Evolutionary conservation across 2,888 invertebrate species (phyloP).

Genomic region (Tachina lurida): DNA sequence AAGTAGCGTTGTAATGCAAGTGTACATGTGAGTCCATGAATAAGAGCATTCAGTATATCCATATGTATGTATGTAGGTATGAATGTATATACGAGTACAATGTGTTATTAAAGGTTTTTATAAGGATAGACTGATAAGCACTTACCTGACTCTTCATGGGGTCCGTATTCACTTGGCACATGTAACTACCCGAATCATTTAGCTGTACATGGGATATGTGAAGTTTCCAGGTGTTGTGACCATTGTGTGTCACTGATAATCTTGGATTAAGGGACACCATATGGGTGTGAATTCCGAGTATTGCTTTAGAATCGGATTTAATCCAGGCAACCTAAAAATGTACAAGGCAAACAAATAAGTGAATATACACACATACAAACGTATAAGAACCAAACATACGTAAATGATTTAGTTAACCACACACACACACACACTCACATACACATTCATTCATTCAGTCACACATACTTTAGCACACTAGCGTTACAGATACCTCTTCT

Average conservation of each 20-base stretch:
- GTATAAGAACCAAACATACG: conserved; percentile 53
- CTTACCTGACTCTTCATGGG: conserved; percentile 94
- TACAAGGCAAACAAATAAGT: conserved; percentile 64
- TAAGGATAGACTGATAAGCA: conserved; percentile 71
- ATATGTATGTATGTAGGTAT: background rate
- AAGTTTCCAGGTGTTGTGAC: conserved; percentile 96
- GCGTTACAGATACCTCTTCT: conserved; percentile 33
- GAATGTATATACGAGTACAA: background rate
- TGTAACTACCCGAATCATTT: conserved; percentile 95
- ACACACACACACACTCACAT: background rate
- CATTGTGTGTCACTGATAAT: conserved; percentile 94
- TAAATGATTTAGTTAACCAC: conserved; percentile 44
- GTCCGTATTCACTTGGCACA: conserved; percentile 97
- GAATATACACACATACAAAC: conserved; percentile 13
- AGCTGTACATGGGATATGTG: conserved; percentile 95
- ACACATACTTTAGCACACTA: conserved; percentile 13
- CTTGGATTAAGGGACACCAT: conserved; percentile 95
- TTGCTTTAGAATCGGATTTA: conserved; percentile 94
- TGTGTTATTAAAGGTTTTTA: conserved; percentile 57
- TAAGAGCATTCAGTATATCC: background rate
- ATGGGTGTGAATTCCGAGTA: conserved; percentile 93
- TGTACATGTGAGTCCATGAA: conserved; percentile 9
- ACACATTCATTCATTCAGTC: conserved; percentile 2
- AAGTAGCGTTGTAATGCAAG: background rate
- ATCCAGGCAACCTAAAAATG: conserved; percentile 93